Conservation (phyloP, 2,797 vertebrate species). For the Craterocephalus amniculus region DNA sequence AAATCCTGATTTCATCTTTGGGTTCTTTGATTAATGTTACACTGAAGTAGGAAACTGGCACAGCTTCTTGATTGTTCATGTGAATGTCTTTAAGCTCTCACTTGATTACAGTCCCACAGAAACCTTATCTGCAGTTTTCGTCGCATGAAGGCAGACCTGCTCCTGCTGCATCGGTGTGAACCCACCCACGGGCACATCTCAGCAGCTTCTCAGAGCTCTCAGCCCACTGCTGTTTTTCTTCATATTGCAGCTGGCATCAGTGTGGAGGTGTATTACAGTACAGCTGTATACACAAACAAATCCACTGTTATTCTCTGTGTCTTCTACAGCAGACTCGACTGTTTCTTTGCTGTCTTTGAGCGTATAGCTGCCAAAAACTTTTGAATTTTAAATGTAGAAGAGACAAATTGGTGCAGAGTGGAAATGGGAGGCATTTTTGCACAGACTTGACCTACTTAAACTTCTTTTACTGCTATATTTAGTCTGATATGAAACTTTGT, state of each 20-base stretch:
- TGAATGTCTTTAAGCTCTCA: conserved; percentile 45
- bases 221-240: conserved; percentile 49
- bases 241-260: conserved; percentile 40
- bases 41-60: conserved; percentile 29
- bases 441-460: conserved; percentile 31
- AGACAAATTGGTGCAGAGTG: background rate
- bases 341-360: conserved; percentile 12
- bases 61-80: conserved; percentile 33
- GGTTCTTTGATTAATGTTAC: conserved; percentile 54
- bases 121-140: conserved; percentile 42
- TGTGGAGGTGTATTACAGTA: conserved; percentile 58
- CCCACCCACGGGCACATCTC: conserved; percentile 61
- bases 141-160: conserved; percentile 34
- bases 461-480: conserved; percentile 23
- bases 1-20: conserved; percentile 49
- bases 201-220: conserved; percentile 50
- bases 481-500: conserved; percentile 18
- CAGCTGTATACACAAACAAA: conserved; percentile 50
- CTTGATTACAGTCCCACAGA: conserved; percentile 50
- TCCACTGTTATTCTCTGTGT: conserved; percentile 35
- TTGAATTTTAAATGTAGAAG: conserved; percentile 14
- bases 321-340: conserved; percentile 15
- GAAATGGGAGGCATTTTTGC: conserved; percentile 20
- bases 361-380: background rate
- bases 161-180: conserved; percentile 50